Evolutionary conservation across 2,888 invertebrate genomes (phyloP).

Genomic region (Tachina fera): DNA sequence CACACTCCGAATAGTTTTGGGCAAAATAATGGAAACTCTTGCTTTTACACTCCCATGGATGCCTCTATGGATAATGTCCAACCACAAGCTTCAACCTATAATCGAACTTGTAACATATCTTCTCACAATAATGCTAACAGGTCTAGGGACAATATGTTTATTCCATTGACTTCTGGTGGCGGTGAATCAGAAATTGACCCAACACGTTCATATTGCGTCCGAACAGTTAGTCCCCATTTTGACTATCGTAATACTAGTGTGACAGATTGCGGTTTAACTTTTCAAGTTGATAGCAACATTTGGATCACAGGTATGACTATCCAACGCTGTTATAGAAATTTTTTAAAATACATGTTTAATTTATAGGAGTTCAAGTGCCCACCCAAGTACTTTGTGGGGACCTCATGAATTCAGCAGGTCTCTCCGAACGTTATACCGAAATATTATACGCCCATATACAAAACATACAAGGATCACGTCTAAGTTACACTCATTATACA

Average conservation of each 20-base stretch:
- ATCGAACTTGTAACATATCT: conserved; percentile 33
- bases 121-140: conserved; percentile 5
- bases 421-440: conserved; percentile 87
- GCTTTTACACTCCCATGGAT: conserved; percentile 56
- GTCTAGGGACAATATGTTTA: conserved; percentile 69
- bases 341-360: neutral
- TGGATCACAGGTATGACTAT: conserved; percentile 85
- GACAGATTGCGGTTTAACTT: conserved; percentile 91
- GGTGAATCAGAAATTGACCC: conserved; percentile 72
- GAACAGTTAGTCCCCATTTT: conserved; percentile 87
- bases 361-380: conserved; percentile 87
- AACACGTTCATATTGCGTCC: conserved; percentile 87
- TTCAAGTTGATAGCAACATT: conserved; percentile 91
- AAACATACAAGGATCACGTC: conserved; percentile 90
- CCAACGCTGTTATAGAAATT: too few species aligned
- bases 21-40: conserved; percentile 58
- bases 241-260: conserved; percentile 90
- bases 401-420: conserved; percentile 80
- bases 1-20: conserved; percentile 62
- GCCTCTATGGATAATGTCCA: conserved; percentile 43
- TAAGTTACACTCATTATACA: conserved; percentile 92
- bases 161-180: conserved; percentile 48
- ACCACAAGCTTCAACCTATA: conserved; percentile 41
- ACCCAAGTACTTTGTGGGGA: conserved; percentile 86
- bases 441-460: conserved; percentile 91